phyloP scores from a whole-genome alignment of 2,888 invertebrate species.

The Leucoptera coffeella region DNA sequence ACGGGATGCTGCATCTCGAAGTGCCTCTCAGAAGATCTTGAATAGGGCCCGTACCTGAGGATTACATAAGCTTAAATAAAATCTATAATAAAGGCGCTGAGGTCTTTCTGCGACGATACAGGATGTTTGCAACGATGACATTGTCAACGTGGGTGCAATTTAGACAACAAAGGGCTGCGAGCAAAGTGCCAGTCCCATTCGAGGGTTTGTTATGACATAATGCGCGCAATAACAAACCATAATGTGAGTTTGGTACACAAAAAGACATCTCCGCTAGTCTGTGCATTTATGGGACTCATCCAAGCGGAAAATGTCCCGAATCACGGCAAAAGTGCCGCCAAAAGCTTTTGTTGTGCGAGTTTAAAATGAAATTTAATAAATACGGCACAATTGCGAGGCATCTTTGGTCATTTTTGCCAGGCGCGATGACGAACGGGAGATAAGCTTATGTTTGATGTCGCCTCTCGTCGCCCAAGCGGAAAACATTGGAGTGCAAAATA shows the following conservation, averaged over 20 bases:
- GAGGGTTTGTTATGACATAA: conserved; percentile 51
- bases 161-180: conserved; percentile 28
- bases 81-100: too few relatives aligned
- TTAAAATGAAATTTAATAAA: conserved; percentile 55
- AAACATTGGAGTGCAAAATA: conserved; percentile 46
- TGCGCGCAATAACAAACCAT: conserved; percentile 45
- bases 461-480: conserved; percentile 44
- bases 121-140: conserved; percentile 37
- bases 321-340: conserved; percentile 39
- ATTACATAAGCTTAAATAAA: too few relatives aligned
- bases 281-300: conserved; percentile 36
- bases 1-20: too few relatives aligned
- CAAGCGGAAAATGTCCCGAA: conserved; percentile 53
- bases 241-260: conserved; percentile 29
- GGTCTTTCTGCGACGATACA: conserved; percentile 18
- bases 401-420: conserved; percentile 40
- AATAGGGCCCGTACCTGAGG: too few relatives aligned
- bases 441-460: conserved; percentile 53
- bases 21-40: too few relatives aligned
- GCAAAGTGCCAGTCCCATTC: conserved; percentile 7
- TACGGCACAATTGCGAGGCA: conserved; percentile 33
- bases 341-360: conserved; percentile 51
- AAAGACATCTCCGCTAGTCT: conserved; percentile 36
- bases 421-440: conserved; percentile 44
- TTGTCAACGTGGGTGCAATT: conserved; percentile 45